A percentile compares a stretch with the other conserved stretches of the same genome.
These are phyloP conservation scores for Caenorhabditis brenneri DNA, from an alignment of 1,140 invertebrate species.

Conservation along the genomic window DNA sequence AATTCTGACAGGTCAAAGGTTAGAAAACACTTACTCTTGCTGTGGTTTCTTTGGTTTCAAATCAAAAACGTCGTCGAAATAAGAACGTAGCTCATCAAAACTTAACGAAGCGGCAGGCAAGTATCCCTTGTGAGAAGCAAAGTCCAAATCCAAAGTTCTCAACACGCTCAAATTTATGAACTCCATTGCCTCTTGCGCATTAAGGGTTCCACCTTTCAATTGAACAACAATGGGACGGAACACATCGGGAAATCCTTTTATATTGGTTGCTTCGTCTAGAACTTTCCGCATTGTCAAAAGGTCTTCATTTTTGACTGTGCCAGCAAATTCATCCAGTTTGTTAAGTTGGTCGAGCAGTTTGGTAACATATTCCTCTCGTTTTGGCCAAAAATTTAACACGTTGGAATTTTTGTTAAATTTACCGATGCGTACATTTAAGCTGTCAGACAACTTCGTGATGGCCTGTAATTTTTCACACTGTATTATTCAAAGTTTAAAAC, in stretches of 20 bases:
- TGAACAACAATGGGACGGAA: not conserved
- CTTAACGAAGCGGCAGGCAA: not conserved
- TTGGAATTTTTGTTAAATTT: no score
- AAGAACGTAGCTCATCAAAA: not conserved
- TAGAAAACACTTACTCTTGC: not conserved
- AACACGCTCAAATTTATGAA: not conserved
- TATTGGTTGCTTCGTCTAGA: not conserved
- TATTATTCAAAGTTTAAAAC: no score
- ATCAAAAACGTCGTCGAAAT: slow-evolving; percentile 3
- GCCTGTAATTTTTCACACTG: no score
- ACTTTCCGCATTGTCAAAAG: not conserved
- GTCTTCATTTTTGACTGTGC: not conserved
- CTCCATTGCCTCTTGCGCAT: not conserved
- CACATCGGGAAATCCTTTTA: not conserved
- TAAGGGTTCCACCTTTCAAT: not conserved
- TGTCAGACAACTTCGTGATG: no score
- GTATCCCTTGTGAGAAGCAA: not conserved
- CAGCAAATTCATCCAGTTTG: not conserved
- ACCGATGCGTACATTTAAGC: no score
- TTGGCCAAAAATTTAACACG: no score
- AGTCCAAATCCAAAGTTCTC: not conserved
- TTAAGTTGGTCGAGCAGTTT: no score
- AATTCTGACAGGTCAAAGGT: no score
- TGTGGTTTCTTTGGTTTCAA: not conserved
- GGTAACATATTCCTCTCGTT: no score